Evolutionary conservation across 2,797 vertebrate species (phyloP).

Genomic region (Gymnoscopelus microlampas): DNA sequence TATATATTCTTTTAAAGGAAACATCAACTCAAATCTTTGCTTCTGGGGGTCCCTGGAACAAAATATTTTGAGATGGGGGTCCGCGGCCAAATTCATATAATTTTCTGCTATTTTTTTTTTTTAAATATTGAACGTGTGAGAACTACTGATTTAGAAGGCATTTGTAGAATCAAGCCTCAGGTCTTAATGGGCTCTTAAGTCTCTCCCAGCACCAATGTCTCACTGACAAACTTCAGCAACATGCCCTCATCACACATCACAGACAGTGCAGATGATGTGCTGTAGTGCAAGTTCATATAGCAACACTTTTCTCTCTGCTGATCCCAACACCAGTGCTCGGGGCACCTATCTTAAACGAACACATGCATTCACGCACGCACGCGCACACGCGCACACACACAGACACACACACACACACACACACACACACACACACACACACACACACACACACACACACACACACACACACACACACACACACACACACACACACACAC

Average conservation of each 20-base stretch:
- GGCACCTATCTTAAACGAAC: slow-evolving; percentile 4
- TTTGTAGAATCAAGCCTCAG: slow-evolving; percentile 4
- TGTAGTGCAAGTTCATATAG: slow-evolving; percentile 19
- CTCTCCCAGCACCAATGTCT: background rate
- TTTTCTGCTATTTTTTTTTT: no score
- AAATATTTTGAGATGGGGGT: no score
- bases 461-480: background rate
- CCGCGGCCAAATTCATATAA: no score
- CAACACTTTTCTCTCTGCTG: slow-evolving; percentile 22
- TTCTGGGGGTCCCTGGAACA: no score
- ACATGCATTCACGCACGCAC: background rate
- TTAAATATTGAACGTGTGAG: no score
- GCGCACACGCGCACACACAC: background rate
- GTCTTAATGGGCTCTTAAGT: background rate
- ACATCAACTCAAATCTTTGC: no score
- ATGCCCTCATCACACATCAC: slow-evolving; percentile 17
- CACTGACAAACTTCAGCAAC: slow-evolving; percentile 18
- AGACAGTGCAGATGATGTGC: slow-evolving; percentile 9
- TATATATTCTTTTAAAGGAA: no score
- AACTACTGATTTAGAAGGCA: background rate
- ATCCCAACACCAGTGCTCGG: slow-evolving; percentile 33
- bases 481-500: background rate
- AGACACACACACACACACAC: slow-evolving; percentile 1
- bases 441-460: background rate
- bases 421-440: slow-evolving; percentile 1